These are phyloP conservation scores for Trachythela sp. DNA, from an alignment of 64 coral and sea anemone species.

Conservation along the genomic window DNA sequence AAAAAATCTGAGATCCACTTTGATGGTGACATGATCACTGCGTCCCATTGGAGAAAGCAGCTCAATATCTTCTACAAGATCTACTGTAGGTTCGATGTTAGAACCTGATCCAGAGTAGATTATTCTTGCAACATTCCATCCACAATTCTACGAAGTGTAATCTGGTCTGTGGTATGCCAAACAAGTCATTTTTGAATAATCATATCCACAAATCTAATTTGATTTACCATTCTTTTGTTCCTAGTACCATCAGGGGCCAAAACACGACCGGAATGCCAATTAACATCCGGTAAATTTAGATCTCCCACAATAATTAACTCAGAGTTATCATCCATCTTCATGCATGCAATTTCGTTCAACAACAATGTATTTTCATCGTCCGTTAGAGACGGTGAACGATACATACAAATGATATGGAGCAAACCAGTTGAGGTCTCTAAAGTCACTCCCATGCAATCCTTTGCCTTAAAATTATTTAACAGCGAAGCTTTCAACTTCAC, in stretches of 20 bases:
- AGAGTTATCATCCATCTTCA: not conserved
- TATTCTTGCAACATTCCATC: conserved; percentile 27
- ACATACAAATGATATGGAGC: not conserved
- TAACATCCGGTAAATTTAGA: conserved; percentile 27
- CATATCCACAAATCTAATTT: conserved; percentile 26
- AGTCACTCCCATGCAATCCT: not conserved
- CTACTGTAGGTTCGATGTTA: not conserved
- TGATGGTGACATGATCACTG: not conserved
- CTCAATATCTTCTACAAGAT: not conserved
- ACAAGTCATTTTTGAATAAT: conserved; percentile 13
- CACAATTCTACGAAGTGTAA: conserved; percentile 33
- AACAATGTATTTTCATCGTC: not conserved
- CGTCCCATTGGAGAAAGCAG: not conserved
- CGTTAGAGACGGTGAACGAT: not conserved
- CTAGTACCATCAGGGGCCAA: conserved; percentile 15
- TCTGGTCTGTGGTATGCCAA: conserved; percentile 37
- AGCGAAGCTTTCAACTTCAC: not conserved
- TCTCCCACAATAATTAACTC: conserved; percentile 17
- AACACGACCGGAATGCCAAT: conserved; percentile 19
- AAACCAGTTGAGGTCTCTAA: not conserved
- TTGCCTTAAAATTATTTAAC: not conserved
- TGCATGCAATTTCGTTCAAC: not conserved
- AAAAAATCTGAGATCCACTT: not conserved
- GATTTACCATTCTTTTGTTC: conserved; percentile 21
- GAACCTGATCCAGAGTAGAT: conserved; percentile 43